Base-by-base conservation (phyloP, 2,888 invertebrate species). In the Lymantria dispar region DNA sequence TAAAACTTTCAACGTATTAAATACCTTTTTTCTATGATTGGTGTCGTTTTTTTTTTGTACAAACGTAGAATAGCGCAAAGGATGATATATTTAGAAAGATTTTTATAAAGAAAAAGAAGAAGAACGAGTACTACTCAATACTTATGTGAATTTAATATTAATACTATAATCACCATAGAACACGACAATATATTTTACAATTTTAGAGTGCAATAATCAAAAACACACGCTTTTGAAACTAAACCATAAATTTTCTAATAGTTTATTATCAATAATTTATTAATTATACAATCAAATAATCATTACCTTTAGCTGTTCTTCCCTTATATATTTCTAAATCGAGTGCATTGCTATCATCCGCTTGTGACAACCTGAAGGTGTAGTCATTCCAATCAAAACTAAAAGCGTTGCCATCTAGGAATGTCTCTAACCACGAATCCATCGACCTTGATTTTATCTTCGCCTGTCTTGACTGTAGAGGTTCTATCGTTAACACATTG, bases 401-500 rank as follows among this genome's bases (percentile, higher is more conserved):
- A 50, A 94, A 76, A 31, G 92, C 92, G 63, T 93, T 87, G 40
- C 86, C 84, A 43, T 91, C 90, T 46, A 93, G 70, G 57, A 92
- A 80, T 36, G 88, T 87, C 47, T 87, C 80, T 47, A 91, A 54
- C 43, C 80, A 72, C 8, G 86, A 84, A 50, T 80, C 78, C 15
- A 71, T 83, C 0, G 87, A 80, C 58, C 91, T 83, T 1, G 87
- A 80, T 58, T 90, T 80, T 58, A 87, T 80, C 59, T 89, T 79
- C 58, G 82, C 88, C 55, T 86, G 82, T 55, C 85, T 73, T 52
- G 74, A 72, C 47, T 64, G 73, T 54, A 93, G 64, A 10, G 93
- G 93, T 57, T 93, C 92, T 58, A 94, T 85, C 62, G 92, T 92
- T 56, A 94, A 76, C 58, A 90, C 70, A 51, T 93, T 92, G 71